Evolutionary conservation across 2,113 vertebrate genomes (phyloP).

Genomic region (Gymnorhina tibicen): DNA sequence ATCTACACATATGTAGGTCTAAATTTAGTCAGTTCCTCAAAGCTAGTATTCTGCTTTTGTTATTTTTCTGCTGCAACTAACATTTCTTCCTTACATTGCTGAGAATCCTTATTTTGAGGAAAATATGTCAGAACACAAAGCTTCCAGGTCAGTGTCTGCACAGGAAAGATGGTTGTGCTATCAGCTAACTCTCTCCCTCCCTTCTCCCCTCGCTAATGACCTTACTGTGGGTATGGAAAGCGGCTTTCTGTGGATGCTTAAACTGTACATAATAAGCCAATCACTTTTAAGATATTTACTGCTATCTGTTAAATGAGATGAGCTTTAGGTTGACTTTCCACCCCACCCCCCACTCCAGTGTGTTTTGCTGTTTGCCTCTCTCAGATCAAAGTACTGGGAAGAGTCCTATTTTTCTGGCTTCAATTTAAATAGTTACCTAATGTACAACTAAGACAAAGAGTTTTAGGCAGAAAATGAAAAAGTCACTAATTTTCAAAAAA

Average conservation of each 20-base stretch:
- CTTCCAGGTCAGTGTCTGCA: not conserved
- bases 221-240: not conserved
- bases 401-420: not conserved
- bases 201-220: not conserved
- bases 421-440: not conserved
- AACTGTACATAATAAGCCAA: slow-evolving; percentile 8
- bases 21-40: not conserved
- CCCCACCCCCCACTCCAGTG: fast-evolving
- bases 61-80: not conserved
- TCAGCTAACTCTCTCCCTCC: not conserved
- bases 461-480: not conserved
- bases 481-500: not conserved
- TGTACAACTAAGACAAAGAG: not conserved
- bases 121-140: not conserved
- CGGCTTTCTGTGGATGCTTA: not conserved
- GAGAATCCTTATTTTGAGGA: not conserved
- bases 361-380: not conserved
- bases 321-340: not conserved
- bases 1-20: not conserved
- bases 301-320: slow-evolving; percentile 33
- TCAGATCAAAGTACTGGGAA: not conserved
- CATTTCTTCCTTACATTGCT: not conserved
- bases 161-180: not conserved
- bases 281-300: not conserved
- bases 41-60: not conserved